phyloP scores from a whole-genome alignment of 2,888 invertebrate species.

The Drosophila vallismaia region DNA sequence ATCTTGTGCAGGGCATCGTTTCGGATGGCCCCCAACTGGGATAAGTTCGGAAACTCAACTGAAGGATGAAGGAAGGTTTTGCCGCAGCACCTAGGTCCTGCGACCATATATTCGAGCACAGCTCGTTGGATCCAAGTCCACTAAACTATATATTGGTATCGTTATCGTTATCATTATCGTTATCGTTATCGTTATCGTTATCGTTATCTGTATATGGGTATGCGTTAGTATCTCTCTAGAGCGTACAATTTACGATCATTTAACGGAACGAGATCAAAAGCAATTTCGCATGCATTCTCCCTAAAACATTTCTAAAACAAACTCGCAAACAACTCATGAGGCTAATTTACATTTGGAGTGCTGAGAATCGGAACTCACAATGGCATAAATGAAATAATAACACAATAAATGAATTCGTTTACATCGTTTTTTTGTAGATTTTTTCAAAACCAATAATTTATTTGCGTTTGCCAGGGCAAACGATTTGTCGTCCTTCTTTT shows the following conservation, averaged over 20 bases:
- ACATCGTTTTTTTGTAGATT: conserved; percentile 56
- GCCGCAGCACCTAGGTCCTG: conserved; percentile 9
- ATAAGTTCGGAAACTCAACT: conserved; percentile 55
- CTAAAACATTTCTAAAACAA: conserved; percentile 5
- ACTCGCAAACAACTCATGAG: conserved; percentile 42
- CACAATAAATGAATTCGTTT: conserved; percentile 62
- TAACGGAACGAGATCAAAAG: conserved; percentile 74
- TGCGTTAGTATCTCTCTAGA: conserved; percentile 36
- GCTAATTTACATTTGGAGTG: conserved; percentile 37
- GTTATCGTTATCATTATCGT: conserved; percentile 25
- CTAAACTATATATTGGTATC: conserved; percentile 47
- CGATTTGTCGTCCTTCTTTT: conserved; percentile 36
- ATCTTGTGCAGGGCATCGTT: conserved; percentile 81
- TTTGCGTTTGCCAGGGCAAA: conserved; percentile 63
- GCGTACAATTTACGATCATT: conserved; percentile 61
- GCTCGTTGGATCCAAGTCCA: conserved; percentile 50
- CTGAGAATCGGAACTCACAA: conserved; percentile 26
- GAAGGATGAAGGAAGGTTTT: conserved; percentile 26
- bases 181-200: conserved; percentile 35
- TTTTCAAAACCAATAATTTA: conserved; percentile 65
- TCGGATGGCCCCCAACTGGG: conserved; percentile 52
- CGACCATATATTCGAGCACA: conserved; percentile 54
- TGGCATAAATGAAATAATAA: conserved; percentile 69
- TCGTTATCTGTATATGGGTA: conserved; percentile 31
- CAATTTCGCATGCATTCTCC: conserved; percentile 54